Evolutionary conservation across 2,888 invertebrate genomes (phyloP).

Genomic region (Eristalis arbustorum): DNA sequence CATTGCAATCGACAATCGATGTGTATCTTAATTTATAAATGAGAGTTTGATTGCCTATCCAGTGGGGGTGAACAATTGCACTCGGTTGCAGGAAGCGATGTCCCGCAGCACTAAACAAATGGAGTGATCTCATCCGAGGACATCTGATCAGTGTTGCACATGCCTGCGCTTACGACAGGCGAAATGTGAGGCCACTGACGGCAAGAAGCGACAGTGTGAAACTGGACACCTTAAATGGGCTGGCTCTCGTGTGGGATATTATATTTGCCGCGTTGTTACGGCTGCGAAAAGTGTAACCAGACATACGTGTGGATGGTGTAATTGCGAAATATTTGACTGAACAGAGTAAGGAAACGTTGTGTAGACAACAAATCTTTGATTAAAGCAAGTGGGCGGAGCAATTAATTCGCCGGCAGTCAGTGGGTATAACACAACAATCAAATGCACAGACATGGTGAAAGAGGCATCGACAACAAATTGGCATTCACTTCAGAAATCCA

Average conservation of each 20-base stretch:
- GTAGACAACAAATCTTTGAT: neutral
- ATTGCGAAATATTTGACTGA: neutral
- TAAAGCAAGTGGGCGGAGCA: neutral
- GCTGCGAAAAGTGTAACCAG: neutral
- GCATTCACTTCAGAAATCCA: neutral
- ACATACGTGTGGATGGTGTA: neutral
- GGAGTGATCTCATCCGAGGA: neutral
- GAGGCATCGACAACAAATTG: neutral
- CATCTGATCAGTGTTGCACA: neutral
- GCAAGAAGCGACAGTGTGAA: neutral
- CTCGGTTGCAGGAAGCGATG: too few species aligned
- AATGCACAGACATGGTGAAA: neutral
- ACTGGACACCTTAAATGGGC: neutral
- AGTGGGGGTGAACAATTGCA: too few species aligned
- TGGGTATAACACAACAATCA: neutral
- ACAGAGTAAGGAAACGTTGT: neutral
- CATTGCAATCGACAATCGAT: too few species aligned
- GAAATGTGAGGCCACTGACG: neutral
- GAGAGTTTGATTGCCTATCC: too few species aligned
- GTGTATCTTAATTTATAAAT: too few species aligned
- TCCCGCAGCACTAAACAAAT: neutral
- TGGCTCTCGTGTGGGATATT: neutral
- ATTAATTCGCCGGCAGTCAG: neutral
- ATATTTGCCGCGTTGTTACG: neutral
- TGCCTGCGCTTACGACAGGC: neutral